Evolutionary conservation across 1,140 invertebrate genomes (phyloP).

Genomic region (Zaprionus ornatus): DNA sequence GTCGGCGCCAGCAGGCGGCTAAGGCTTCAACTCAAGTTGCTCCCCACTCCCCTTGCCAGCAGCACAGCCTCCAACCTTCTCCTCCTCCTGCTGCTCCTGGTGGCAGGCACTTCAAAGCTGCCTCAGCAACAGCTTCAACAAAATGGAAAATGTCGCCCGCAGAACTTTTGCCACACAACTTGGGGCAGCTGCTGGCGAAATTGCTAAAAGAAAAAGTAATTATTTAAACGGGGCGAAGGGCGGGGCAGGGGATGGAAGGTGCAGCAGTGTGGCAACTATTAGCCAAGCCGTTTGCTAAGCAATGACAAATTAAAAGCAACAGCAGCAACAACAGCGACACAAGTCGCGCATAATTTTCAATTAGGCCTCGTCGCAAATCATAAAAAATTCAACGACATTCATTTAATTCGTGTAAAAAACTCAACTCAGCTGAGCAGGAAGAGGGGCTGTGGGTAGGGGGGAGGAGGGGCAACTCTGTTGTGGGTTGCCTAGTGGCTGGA

Average conservation of each 20-base stretch:
- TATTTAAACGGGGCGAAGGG: slow-evolving; percentile 61
- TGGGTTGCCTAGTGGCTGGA: slow-evolving; percentile 61
- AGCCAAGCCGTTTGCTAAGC: slow-evolving; percentile 39
- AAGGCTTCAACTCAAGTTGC: slow-evolving; percentile 42
- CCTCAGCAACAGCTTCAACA: slow-evolving; percentile 67
- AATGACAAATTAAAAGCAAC: slow-evolving; percentile 69
- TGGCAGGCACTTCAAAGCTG: slow-evolving; percentile 70
- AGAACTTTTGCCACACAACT: slow-evolving; percentile 75
- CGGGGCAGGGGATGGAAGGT: background rate
- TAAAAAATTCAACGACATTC: slow-evolving; percentile 72
- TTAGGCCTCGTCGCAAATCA: slow-evolving; percentile 64
- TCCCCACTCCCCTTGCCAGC: slow-evolving; percentile 4
- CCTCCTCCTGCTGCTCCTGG: background rate
- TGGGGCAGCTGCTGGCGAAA: slow-evolving; percentile 69
- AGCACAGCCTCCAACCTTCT: background rate
- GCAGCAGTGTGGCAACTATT: slow-evolving; percentile 46
- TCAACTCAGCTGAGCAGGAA: slow-evolving; percentile 3
- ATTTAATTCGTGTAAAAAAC: slow-evolving; percentile 62
- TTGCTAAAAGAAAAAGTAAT: slow-evolving; percentile 81
- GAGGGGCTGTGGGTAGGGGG: background rate
- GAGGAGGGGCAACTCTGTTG: background rate
- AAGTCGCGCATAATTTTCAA: slow-evolving; percentile 73
- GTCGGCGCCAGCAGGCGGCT: slow-evolving; percentile 65
- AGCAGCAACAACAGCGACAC: background rate
- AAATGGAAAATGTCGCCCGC: slow-evolving; percentile 81